Evolutionary conservation across 2,888 invertebrate species (phyloP), one percentile per base, ranked within the genome.

Genomic region (Trissolcus japonicus): DNA sequence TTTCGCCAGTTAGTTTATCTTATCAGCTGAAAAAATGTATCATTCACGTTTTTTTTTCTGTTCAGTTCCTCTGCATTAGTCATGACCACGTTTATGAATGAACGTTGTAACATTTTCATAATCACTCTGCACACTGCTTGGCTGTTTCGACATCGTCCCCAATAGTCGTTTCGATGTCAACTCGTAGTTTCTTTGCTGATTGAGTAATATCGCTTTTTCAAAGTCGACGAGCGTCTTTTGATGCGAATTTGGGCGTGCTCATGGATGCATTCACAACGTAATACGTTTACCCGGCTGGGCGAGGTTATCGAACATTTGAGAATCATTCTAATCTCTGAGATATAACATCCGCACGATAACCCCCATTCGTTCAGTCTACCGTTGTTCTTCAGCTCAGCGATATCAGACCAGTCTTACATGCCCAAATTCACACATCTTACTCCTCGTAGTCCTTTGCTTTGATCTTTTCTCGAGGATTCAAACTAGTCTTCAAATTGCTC

Each of bases 341-440:
- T 61, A 60, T 55, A 69, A 69, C 55, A 48, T 48, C 48, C 50
- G 50, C 43, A 50, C 50, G 69, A 69, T 69, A 69, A 61, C 69
- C 61, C 14, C 55, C n/a, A n/a, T 59, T 46, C 55, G n/a, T 16
- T 16, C n/a, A 46, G n/a, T 46, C 29, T 48, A 13, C n/a, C 40
- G 40, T 19, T 50, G 17, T 25, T 66, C 43, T 35, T 35, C 11
- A 29, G 54, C 51, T 16, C 14, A 35, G 6, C 13, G 50, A 51
- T 66, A 21, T 7, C 19, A n/a, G 16, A 53, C 21, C 14, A 25
- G 17, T 21, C 57, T 17, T 9, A 40, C 35, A 40, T 43, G 13
- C 21, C 35, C 41, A 40, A 17, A 57, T 53, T 53, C 53, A 25
- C 53, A n/a, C 13, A 25, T 21, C 17, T 25, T 35, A 35, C 35